phyloP scores from a whole-genome alignment of 2,113 vertebrate genomes.

The Herpailurus yagouaroundi region DNA sequence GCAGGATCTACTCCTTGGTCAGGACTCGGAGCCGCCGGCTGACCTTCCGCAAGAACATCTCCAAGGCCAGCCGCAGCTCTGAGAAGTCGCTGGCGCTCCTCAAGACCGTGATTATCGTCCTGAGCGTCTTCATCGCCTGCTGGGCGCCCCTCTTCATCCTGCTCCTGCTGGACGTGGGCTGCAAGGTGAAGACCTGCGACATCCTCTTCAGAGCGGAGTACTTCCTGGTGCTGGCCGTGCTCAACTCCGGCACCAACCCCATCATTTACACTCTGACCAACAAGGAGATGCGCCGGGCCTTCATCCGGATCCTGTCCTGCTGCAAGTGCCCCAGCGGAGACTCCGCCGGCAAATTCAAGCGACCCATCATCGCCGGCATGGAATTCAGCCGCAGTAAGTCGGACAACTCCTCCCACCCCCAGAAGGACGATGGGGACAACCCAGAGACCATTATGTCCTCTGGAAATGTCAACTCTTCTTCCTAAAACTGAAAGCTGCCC shows the following conservation, averaged over 20 bases:
- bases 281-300: conserved; percentile 98
- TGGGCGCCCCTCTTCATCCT: conserved; percentile 98
- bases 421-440: conserved; percentile 93
- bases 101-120: conserved; percentile 97
- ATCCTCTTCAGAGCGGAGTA: conserved; percentile 96
- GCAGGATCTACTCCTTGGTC: conserved; percentile 95
- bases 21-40: conserved; percentile 94
- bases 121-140: conserved; percentile 97
- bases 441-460: conserved; percentile 94
- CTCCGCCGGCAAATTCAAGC: conserved; percentile 87
- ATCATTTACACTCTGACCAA: conserved; percentile 98
- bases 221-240: conserved; percentile 96
- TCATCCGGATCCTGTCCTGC: conserved; percentile 93
- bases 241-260: conserved; percentile 98
- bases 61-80: conserved; percentile 92
- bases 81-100: conserved; percentile 97
- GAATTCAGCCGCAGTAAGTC: conserved; percentile 98
- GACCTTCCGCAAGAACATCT: conserved; percentile 93
- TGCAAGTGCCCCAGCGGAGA: conserved; percentile 86
- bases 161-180: conserved; percentile 96
- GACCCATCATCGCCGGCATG: conserved; percentile 91
- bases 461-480: conserved; percentile 93
- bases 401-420: conserved; percentile 96
- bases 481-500: conserved; percentile 82
- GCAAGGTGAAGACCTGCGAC: conserved; percentile 89